Evolutionary conservation across 2,797 vertebrate species (phyloP).

Genomic region (Dendrocincla tyrannina): DNA sequence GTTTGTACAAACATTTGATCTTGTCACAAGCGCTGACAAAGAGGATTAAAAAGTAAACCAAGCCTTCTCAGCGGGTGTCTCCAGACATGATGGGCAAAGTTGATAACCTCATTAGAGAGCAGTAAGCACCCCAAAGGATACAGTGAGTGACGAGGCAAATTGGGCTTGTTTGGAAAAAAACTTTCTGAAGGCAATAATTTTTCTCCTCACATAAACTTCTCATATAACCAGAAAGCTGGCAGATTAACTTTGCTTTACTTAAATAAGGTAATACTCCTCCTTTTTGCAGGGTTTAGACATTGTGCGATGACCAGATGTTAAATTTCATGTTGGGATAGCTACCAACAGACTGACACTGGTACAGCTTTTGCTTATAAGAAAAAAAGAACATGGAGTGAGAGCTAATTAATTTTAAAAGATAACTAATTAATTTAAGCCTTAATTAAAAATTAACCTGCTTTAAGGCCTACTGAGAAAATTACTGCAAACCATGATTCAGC

Average conservation of each 20-base stretch:
- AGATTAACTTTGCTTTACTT: background rate
- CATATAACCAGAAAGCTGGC: background rate
- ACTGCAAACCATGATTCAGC: background rate
- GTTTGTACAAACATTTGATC: background rate
- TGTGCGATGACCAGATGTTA: background rate
- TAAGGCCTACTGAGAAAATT: constrained; percentile 12
- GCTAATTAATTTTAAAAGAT: background rate
- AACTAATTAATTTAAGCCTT: constrained; percentile 3
- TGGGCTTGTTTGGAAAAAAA: background rate
- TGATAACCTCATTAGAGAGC: background rate
- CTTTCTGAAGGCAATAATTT: background rate
- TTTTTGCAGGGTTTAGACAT: background rate
- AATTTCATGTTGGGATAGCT: background rate
- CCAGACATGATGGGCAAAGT: background rate
- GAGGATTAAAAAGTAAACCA: background rate
- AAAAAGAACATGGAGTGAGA: background rate
- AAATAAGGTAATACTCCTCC: background rate
- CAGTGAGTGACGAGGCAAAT: background rate
- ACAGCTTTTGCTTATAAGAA: background rate
- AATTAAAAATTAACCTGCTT: constrained; percentile 22
- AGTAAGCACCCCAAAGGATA: background rate
- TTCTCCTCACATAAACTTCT: background rate
- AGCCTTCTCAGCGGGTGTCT: background rate
- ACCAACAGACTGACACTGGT: background rate
- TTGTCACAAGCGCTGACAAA: background rate